Base-by-base conservation (phyloP, 2,797 vertebrate genomes). In the Catostomus latipinnis region DNA sequence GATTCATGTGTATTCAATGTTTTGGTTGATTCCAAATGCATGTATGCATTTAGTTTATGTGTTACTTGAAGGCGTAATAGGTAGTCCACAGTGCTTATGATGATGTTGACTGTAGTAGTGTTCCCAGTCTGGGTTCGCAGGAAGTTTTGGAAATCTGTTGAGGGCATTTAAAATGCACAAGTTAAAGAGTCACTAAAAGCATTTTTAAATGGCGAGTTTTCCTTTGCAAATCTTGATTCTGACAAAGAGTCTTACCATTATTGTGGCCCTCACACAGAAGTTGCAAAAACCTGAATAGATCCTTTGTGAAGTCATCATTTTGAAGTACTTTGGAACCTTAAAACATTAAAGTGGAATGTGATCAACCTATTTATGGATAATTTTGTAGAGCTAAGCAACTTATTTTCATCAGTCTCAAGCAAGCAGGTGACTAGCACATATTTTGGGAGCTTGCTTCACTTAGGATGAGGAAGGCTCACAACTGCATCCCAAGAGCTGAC, bases 261-360 rank as follows among this genome's bases (percentile, higher is more conserved):
- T 99, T 99, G 91, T 99, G 98, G 6, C 98, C 98, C 94, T 99
- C 98, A 88, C 98, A 99, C 7, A 99, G 95, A 84, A 99, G 95
- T 90, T 99, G 98, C 81, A 99, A 94, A 93, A 99, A 99, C 86
- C 98, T 93, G 92, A 99, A 99, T 50, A 99, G 94, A 91, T 99
- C 98, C 90, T 95, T 95, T 53, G 98, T 99, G 90, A 99, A 99
- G 87, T 99, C 98, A 81, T 99, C 97, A 71, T 98, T 98, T 91
- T 97, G 97, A 81, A 99, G 95, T 70, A 99, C 98, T 90, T 99
- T 99, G 88, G 98, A 97, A 93, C 96, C 98, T 99, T 90, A 18
- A 78, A 81, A 83, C 8, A 63, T 48, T 49, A 58, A 34, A 73
- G 63, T 81, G 10, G 74, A 48, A 63, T 46, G 4, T 13, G 45